Evolutionary conservation across 2,797 vertebrate genomes (phyloP), one percentile per base, ranked within the genome.

Genomic region (Sebastes ruberrimus): DNA sequence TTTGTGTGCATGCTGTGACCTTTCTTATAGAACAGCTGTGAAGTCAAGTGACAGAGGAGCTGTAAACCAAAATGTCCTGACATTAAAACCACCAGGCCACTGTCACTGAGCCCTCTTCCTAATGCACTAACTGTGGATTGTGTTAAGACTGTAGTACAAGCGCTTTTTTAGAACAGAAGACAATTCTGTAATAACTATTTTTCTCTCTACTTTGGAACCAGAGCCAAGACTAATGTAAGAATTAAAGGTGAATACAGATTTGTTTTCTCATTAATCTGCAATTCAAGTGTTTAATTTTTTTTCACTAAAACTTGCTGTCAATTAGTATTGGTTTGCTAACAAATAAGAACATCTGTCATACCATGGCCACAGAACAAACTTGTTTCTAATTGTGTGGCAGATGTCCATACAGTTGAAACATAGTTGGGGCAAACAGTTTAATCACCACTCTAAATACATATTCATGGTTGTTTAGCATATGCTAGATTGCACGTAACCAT

Each of bases 41-140:
- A 80, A 89, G 86, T 86, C 71, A 85, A 84, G 85, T 89, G 81
- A 88, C 87, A 86, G 75, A 82, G 70, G 60, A 71, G 65, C 71
- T 76, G 81, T 73, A 82, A 88, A 85, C 62, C 68, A 70, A 87
- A 90, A 90, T 92, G 89, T 90, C 76, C 82, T 90, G 88, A 89
- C 88, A 91, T 91, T 89, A 91, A 85, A 85, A 87, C 62, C 85
- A 80, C 23, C 71, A 35, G 76, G 74, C 75, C 55, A 53, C 71
- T 80, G 72, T 83, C 81, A 82, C 60, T 42, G 67, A 86, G 27
- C 33, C 38, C 6, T 76, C n/a, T 7, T 64, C 22, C 32, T 69
- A 23, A 67, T 61, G 30, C 25, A 73, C 59, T 38, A 49, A 57
- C 52, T 61, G 52, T 16, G 35, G 52, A 11, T 64, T 62, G 57